phyloP scores from a whole-genome alignment of 1,140 invertebrate genomes.

The Drosophila cardini region DNA sequence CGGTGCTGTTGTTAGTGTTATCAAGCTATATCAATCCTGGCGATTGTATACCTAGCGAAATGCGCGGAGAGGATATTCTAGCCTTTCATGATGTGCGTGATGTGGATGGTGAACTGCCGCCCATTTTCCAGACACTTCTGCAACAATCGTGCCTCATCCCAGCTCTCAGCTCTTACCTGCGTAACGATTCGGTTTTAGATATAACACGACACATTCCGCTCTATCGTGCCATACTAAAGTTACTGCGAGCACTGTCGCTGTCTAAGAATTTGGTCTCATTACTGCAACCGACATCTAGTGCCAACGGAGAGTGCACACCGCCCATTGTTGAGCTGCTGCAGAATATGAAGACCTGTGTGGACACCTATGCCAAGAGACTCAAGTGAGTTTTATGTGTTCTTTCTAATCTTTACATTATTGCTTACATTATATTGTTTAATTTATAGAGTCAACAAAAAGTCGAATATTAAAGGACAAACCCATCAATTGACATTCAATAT shows the following conservation, averaged over 20 bases:
- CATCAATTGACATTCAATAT: conserved; percentile 82
- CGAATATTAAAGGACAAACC: conserved; percentile 84
- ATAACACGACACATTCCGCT: conserved; percentile 97
- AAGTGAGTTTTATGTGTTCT: conserved; percentile 86
- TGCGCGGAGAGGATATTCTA: conserved; percentile 82
- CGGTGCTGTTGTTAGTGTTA: conserved; percentile 92
- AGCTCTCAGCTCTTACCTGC: conserved; percentile 95
- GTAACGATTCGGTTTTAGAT: conserved; percentile 97
- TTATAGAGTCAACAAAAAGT: conserved; percentile 84
- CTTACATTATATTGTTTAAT: not conserved
- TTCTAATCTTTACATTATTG: too few relatives aligned
- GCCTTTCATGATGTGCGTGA: conserved; percentile 77
- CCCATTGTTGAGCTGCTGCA: conserved; percentile 90
- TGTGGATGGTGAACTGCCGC: conserved; percentile 87
- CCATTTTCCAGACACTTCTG: conserved; percentile 90
- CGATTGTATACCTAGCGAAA: conserved; percentile 86
- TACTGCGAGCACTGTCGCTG: conserved; percentile 92
- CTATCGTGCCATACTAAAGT: conserved; percentile 92
- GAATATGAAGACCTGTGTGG: conserved; percentile 95
- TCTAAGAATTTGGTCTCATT: conserved; percentile 89
- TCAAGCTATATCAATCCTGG: conserved; percentile 94
- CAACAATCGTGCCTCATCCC: conserved; percentile 93
- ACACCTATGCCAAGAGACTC: conserved; percentile 94
- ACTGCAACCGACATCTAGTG: conserved; percentile 87
- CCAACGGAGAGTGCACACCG: conserved; percentile 74